Conservation (phyloP, 2,113 vertebrate species). For the Trichechus manatus region DNA sequence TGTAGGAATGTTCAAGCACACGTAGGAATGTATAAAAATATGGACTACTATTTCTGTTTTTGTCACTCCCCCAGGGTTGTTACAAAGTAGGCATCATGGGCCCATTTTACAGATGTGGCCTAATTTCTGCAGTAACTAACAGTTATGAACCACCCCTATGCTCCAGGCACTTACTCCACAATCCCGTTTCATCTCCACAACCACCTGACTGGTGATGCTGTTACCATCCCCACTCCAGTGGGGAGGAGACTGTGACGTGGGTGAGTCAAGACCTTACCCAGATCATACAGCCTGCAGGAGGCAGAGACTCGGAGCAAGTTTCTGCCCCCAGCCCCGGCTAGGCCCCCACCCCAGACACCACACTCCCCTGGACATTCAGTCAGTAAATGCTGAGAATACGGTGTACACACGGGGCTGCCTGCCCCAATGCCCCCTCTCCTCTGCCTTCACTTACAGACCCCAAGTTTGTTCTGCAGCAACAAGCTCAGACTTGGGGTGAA, state of each 20-base stretch:
- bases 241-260: background rate
- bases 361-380: background rate
- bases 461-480: background rate
- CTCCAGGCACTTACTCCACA: fast-evolving
- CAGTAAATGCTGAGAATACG: background rate
- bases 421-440: background rate
- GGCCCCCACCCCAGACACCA: too few species aligned
- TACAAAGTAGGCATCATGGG: fast-evolving
- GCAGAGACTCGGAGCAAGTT: background rate
- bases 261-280: background rate
- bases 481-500: background rate
- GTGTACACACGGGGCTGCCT: fast-evolving
- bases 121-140: fast-evolving
- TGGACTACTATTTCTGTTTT: background rate
- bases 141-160: background rate
- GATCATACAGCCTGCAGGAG: background rate
- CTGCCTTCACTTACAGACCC: background rate
- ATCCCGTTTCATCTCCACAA: background rate
- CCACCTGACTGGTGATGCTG: background rate
- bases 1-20: fast-evolving
- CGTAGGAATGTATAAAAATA: fast-evolving
- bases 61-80: background rate
- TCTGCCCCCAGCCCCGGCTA: background rate
- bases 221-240: too few species aligned
- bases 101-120: background rate